A percentile compares a stretch with the other conserved stretches of the same genome.
These are phyloP conservation scores for Sebastes schlegelii DNA, from an alignment of 2,113 vertebrate genomes.

Conservation along the genomic window DNA sequence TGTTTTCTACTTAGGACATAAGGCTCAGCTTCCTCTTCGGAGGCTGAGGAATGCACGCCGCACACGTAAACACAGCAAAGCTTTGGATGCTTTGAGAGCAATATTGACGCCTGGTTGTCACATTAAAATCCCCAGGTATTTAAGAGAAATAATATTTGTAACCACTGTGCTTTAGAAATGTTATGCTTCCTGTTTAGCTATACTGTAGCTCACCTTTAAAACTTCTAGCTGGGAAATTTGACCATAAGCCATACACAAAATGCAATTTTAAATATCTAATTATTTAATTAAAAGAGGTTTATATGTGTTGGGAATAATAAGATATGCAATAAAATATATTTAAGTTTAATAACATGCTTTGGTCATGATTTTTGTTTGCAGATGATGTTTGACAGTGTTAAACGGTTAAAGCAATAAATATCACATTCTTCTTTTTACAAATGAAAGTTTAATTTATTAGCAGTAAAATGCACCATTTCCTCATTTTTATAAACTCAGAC, in stretches of 20 bases:
- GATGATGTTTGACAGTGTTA: neutral
- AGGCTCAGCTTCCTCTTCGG: slow-evolving; percentile 63
- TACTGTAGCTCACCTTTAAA: slow-evolving; percentile 7
- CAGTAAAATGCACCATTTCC: neutral
- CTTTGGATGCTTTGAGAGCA: slow-evolving; percentile 52
- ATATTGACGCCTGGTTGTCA: slow-evolving; percentile 56
- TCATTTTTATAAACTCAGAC: neutral
- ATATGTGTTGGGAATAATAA: slow-evolving; percentile 6
- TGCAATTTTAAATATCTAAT: slow-evolving; percentile 27
- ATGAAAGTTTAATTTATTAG: neutral
- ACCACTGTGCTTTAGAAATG: slow-evolving; percentile 32
- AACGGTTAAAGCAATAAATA: neutral
- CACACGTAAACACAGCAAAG: slow-evolving; percentile 45
- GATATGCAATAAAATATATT: slow-evolving; percentile 42
- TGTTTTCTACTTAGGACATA: slow-evolving; percentile 72
- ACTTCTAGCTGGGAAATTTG: slow-evolving; percentile 19
- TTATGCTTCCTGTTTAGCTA: slow-evolving; percentile 21
- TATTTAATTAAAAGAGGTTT: neutral
- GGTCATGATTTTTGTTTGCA: slow-evolving; percentile 5
- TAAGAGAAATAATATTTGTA: slow-evolving; percentile 34
- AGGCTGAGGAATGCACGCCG: slow-evolving; percentile 43
- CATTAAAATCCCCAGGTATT: slow-evolving; percentile 51
- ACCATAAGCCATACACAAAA: slow-evolving; percentile 11
- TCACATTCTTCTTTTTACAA: neutral
- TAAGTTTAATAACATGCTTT: slow-evolving; percentile 3